Base-by-base conservation (phyloP, 1,140 invertebrate genomes). In the Drosophila leontia region DNA sequence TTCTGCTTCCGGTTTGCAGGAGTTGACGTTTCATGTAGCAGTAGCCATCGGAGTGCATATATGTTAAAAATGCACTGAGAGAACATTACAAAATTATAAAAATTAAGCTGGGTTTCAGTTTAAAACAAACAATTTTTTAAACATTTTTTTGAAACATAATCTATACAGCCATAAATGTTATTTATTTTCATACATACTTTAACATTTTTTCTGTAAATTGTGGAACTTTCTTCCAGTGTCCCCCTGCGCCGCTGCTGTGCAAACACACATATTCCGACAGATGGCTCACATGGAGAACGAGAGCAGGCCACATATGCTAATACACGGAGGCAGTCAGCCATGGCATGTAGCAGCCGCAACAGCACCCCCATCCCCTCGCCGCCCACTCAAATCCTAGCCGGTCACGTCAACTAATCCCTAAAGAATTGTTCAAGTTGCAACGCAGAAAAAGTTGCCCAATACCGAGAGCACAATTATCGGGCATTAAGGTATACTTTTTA, bases 251-350 rank as follows among this genome's bases (percentile, higher is more conserved):
- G 26, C 19, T 71, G 80, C 74, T 75, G 77, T 62, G 60, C 74
- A 90, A 90, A 71, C 44, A 51, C 50, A 64, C 50, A 61, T 42
- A 53, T 58, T 26, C 41, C 26, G 44, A 64, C 41, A 50, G 53
- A 74, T 50, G 45, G 26, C 50, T 44, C 50, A 48, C 48, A 72
- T 42, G 75, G 32, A 15, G 45, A 59, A 78, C 58, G 62, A 72
- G 76, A n/a, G 32, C 48, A 53, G 60, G 80, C 82, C 84, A 90
- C 84, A 88, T 81, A 88, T 88, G 84, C 85, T 90, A 90, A 88
- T 84, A 88, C 84, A 88, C 53, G 80, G 50, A 62, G 58, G 69
- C 85, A 88, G 50, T 64, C 80, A 75, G 35, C 64, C 85, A 51
- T 84, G 60, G 55, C 45, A 68, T 78, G 77, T 88, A 50, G 35